These are phyloP conservation scores for Shinisaurus crocodilurus DNA, from an alignment of 2,113 vertebrate species.

Conservation along the genomic window DNA sequence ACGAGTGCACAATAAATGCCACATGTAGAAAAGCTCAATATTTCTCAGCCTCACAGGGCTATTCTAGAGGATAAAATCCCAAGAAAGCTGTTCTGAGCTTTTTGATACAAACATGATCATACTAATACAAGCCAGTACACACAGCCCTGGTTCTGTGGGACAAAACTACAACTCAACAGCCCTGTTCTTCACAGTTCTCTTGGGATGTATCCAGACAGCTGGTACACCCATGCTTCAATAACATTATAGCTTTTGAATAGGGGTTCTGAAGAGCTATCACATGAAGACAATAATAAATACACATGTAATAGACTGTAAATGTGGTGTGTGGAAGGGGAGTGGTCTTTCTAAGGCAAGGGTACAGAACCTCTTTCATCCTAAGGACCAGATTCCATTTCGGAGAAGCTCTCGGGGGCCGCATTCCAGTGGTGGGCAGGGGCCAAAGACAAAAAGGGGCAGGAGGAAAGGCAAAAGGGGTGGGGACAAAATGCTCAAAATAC, in stretches of 20 bases:
- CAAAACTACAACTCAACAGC: not conserved
- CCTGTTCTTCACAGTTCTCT: not conserved
- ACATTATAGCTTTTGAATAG: not conserved
- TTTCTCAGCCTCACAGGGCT: not conserved
- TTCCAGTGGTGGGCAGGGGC: too few relatives aligned
- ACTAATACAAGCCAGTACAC: constrained; percentile 1
- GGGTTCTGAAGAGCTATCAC: not conserved
- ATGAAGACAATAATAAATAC: not conserved
- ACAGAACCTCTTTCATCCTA: too few relatives aligned
- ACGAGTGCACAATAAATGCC: too few relatives aligned
- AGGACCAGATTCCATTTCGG: too few relatives aligned
- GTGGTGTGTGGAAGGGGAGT: not conserved
- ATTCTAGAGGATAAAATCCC: not conserved
- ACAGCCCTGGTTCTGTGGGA: not conserved
- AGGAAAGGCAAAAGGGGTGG: too few relatives aligned
- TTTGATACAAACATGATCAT: not conserved
- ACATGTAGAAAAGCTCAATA: too few relatives aligned
- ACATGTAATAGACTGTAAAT: not conserved
- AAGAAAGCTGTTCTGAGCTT: not conserved
- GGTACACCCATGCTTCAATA: not conserved
- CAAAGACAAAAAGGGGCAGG: too few relatives aligned
- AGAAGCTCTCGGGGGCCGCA: too few relatives aligned
- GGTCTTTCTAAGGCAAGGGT: not conserved
- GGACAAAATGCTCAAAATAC: too few relatives aligned
- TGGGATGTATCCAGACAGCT: not conserved